Base-by-base conservation (phyloP, 2,888 invertebrate genomes). In the Antheraea assamensis region DNA sequence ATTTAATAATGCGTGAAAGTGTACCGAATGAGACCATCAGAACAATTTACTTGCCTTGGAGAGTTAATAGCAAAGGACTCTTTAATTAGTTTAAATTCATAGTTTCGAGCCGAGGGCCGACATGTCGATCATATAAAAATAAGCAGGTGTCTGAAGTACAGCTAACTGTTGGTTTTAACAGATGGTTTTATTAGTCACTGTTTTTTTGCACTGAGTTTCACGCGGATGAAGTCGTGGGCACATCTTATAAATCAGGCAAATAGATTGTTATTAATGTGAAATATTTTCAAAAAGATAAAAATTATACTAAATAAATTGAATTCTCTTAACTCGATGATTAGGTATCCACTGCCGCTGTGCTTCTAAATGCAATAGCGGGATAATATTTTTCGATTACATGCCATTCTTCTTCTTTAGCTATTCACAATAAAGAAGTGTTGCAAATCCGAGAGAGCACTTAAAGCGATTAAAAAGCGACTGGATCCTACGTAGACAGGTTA, bases 391-490 rank as follows among this genome's bases (percentile, higher is more conserved):
- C 75, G 76, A 76, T 79, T 73, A 85, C 82, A 80, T 77, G 80
- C 85, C 82, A 88, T 88, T 89, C 84, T 86, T 87, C 85, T 87
- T 88, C 86, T 85, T 88, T 86, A 89, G 88, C 84, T 85, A 88
- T 87, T 89, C 87, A 87, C 85, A 83, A 85, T 88, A 87, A 90
- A 89, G 88, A 88, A 90, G 85, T 87, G 85, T 84, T 83, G 89
- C 85, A 89, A 92, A 92, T 92, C 90, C 88, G 87, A 83, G 88
- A 85, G 83, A 88, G 90, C 93, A 93, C 93, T 93, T 92, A 91
- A 88, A 90, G 86, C 89, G 92, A 93, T 93, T 93, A 93, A 92
- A 92, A 90, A 89, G 84, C 88, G 83, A 85, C 86, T 86, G 82
- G 84, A 31, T 83, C 76, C 81, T 80, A 82, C 79, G 85, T 82